Conservation (phyloP, 2,888 invertebrate genomes). For the Melieria omissa region DNA sequence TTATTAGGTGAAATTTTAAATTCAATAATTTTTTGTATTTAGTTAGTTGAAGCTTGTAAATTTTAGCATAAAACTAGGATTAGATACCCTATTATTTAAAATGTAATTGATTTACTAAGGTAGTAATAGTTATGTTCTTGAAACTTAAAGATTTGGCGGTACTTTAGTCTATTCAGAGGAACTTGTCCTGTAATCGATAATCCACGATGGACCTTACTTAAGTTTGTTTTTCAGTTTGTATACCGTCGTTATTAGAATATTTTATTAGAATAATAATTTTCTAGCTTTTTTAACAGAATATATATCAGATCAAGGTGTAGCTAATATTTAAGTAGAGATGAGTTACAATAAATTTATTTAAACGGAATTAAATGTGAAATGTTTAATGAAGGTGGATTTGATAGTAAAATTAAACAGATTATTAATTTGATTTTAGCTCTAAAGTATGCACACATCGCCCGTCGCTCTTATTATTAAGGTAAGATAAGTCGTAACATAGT, state of each 20-base stretch:
- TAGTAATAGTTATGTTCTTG: conserved; percentile 69
- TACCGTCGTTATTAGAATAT: conserved; percentile 63
- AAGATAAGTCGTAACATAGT: conserved; percentile 87
- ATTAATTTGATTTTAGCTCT: conserved; percentile 73
- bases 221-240: conserved; percentile 61
- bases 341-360: conserved; percentile 74
- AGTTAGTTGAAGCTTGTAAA: conserved; percentile 73
- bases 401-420: conserved; percentile 70
- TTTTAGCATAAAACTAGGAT: conserved; percentile 73
- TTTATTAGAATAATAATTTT: conserved; percentile 68
- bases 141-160: conserved; percentile 79
- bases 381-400: conserved; percentile 74
- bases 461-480: conserved; percentile 76
- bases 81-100: conserved; percentile 76
- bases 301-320: conserved; percentile 80
- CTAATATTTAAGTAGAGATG: conserved; percentile 74
- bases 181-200: conserved; percentile 76
- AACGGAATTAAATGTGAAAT: conserved; percentile 68
- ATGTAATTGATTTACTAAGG: conserved; percentile 64
- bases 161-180: conserved; percentile 78
- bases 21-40: conserved; percentile 62
- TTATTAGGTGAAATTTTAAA: conserved; percentile 63
- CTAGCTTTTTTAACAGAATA: conserved; percentile 63
- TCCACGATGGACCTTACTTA: conserved; percentile 68
- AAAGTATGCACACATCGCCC: conserved; percentile 83